Percentiles rank a stretch among this genome's conserved stretches.
phyloP scores from a whole-genome alignment of 2,113 vertebrate species.

The Brachyhypopomus gauderio region DNA sequence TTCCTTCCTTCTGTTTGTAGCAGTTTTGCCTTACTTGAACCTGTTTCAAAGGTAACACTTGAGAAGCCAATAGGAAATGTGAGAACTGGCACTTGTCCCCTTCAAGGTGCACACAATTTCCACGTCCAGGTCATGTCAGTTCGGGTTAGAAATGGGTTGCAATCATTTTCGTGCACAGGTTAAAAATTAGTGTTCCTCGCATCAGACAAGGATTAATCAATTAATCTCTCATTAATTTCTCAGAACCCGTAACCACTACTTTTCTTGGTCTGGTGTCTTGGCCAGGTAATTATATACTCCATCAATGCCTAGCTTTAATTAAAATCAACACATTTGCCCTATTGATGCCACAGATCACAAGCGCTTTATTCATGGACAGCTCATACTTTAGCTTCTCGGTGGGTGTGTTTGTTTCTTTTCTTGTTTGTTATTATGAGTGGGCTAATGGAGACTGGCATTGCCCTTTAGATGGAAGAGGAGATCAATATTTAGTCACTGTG shows the following conservation, averaged over 20 bases:
- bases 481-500: conserved; percentile 63
- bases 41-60: too few species aligned
- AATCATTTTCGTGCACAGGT: neutral
- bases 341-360: conserved; percentile 3
- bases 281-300: conserved; percentile 22
- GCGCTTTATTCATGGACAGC: neutral
- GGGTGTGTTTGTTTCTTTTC: conserved; percentile 44
- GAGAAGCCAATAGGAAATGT: too few species aligned
- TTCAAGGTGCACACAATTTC: too few species aligned
- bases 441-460: conserved; percentile 56
- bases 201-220: neutral
- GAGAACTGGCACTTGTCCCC: too few species aligned
- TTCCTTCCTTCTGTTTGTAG: neutral
- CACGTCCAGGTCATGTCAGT: too few species aligned
- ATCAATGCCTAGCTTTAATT: conserved; percentile 22
- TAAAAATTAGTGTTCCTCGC: neutral
- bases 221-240: neutral
- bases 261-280: conserved; percentile 15
- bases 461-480: conserved; percentile 68
- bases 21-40: too few species aligned
- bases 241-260: neutral
- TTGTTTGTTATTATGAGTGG: conserved; percentile 49
- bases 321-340: conserved; percentile 10
- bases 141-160: neutral
- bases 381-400: conserved; percentile 1